Evolutionary conservation across 2,888 invertebrate genomes (phyloP), one percentile per base, ranked within the genome.

Genomic region (Tridacna crocea): DNA sequence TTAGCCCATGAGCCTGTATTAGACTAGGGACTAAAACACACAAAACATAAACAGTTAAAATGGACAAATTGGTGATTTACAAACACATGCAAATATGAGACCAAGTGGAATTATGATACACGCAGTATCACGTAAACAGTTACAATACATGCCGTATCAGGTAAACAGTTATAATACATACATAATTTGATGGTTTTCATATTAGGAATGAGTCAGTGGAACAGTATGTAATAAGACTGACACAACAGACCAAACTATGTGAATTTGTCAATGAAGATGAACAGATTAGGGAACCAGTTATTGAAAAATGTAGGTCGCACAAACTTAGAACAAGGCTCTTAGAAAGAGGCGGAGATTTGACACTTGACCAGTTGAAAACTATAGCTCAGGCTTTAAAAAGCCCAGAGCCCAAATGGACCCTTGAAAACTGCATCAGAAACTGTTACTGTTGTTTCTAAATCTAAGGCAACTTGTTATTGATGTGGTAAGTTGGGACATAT

Each of bases 201-300:
- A n/a, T n/a, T n/a, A n/a, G n/a, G 46, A 12, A 48, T 10, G 84
- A 84, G 60, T 47, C 84, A 12, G 60, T 81, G 12, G 81, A 78
- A 17, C 75, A 80, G 55, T 84, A 66, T 72, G 74, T 84, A 11
- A 80, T 77, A 4, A 36, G 80, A 65, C 70, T 83, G 19, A 51
- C 63, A 48, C 79, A 79, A 61, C 72, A 83, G 66, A 70, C 81
- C 6, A 75, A 47, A 48, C 61, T 65, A 3, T 85, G 82, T 80
- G 58, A 85, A 0, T 85, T 84, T 74, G 73, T 19, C 11, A 63
- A 85, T 19, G 27, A 27, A 12, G 79, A 85, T 46, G 76, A 77
- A 15, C 22, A 75, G 55, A 78, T 85, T 15, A 17, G 82, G 24
- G 85, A 86, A 73, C 87, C 84, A 27, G 36, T 84, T 10, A 75